Base-by-base conservation (phyloP, 2,113 vertebrate species). In the Mus pahari region DNA sequence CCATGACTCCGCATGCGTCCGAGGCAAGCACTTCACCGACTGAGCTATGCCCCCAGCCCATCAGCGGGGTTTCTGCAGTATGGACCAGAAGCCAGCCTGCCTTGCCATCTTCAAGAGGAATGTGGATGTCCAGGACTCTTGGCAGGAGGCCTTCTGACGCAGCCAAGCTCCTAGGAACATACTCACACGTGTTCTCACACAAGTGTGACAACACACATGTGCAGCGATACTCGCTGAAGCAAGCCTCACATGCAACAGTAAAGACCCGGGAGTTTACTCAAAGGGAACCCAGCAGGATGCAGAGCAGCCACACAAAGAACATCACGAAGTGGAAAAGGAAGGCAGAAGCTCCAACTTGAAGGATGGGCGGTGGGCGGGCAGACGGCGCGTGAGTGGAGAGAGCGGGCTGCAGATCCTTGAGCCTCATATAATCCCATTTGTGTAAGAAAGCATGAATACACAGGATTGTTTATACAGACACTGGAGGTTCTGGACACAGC, bases 191-290 rank as follows among this genome's bases (percentile, higher is more conserved):
- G 75, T 20, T 45, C 22, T 22, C 5, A 4, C n/a, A 68, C n/a
- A 39, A 36, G 36, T 2, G 8, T 3, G 0, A 26, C 39, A 20
- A 53, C 36, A 9, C 2, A 3, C 1, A 3, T 1, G 0, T 17
- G 31, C 70, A 17, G 50, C 42, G 75, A 36, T 5, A 0, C 14
- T 39, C 79, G 4, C 9, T 9, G 24, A 66, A 28, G 74, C 84
- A 58, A 0, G 2, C 7, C 31, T 16, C 66, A 33, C 26, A 6
- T 31, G 0, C 2, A 60, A 7, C 1, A 36, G 73, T 48, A 62
- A 89, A 86, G 79, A 78, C 60, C 55, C 78, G 3, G 81, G 79
- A 42, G 70, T 58, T 48, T 42, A 55, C 89, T 48, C 81, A 45
- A 19, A 64, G 70, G 79, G 74, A 77, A 39, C 2, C 45, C 77